Base-by-base conservation (phyloP, 2,888 invertebrate species). In the Nematopogon swammerdamellus region DNA sequence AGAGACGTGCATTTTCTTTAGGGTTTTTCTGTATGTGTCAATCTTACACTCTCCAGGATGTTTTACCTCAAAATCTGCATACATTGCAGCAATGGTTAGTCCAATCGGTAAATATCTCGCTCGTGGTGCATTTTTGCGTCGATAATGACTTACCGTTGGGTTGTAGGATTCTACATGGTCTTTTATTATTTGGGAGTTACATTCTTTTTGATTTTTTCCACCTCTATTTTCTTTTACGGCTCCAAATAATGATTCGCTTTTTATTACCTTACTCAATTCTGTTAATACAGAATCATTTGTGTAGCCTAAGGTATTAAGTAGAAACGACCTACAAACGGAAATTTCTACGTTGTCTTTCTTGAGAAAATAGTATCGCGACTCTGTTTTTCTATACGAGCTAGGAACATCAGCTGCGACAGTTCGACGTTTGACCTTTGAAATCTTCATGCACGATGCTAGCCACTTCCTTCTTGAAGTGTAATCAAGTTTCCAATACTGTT, bases 1-100 rank as follows among this genome's bases (percentile, higher is more conserved):
- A 49, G 48, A 51, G 47, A 49, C 49, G 49, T 51, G 47, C 48
- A 51, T 49, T 47, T 49, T 42, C 47, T 51, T 51, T 19, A 51
- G 43, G 44, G 48, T 48, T 46, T 51, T 48, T 46, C 48, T 43
- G 46, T 48, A 49, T 51, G 48, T 46, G 25, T 51, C 51, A 46
- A 46, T 48, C 19, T 47, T 6, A 36, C 18, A 29, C 30, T 19
- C 46, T 44, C 46, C 44, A 46, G 43, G 44, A 44, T 50, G 44
- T 50, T 47, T 50, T 43, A 25, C 46, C 46, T 50, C 46, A 18
- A 46, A 50, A 18, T 50, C 50, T 44, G 46, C 44, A 44, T 46
- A 50, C 50, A 47, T 50, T 44, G 25, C 20, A 20, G 46, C 25
- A 47, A 50, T 19, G 29, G 50, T 50, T 44, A 42, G 29, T 44